These are phyloP conservation scores for Lagodon rhomboides DNA, from an alignment of 2,797 vertebrate species.

Conservation along the genomic window DNA sequence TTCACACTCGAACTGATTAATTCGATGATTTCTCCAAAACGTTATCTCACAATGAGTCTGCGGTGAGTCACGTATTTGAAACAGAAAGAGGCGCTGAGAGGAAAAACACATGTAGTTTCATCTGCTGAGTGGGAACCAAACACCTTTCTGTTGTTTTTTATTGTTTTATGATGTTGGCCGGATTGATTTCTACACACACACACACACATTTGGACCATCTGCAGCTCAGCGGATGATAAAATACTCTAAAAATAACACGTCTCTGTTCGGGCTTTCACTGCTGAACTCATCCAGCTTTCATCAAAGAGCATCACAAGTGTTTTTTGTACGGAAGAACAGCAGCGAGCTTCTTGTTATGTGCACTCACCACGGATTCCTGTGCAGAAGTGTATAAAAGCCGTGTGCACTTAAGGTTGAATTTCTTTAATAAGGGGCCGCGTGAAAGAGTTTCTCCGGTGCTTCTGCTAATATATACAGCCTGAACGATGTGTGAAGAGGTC, in stretches of 20 bases:
- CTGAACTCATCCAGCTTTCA: conserved; percentile 21
- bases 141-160: conserved; percentile 5
- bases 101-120: not conserved
- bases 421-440: not conserved
- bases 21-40: conserved; percentile 37
- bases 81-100: no score
- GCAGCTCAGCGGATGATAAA: conserved; percentile 7
- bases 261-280: conserved; percentile 18
- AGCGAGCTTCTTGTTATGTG: conserved; percentile 4
- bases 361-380: not conserved
- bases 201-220: conserved; percentile 1
- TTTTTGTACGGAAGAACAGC: conserved; percentile 17
- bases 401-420: conserved; percentile 14
- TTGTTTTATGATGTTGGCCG: conserved; percentile 16
- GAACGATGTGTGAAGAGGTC: conserved; percentile 19
- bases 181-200: conserved; percentile 30
- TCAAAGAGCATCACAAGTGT: conserved; percentile 32
- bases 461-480: conserved; percentile 27
- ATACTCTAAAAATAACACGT: conserved; percentile 23
- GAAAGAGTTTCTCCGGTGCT: not conserved
- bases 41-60: conserved; percentile 60
- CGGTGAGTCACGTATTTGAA: conserved; percentile 39
- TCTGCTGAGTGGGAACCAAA: conserved; percentile 13
- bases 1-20: conserved; percentile 66
- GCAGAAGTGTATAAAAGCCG: not conserved